phyloP scores from a whole-genome alignment of 2,113 vertebrate genomes.

The Thamnaconus septentrionalis region DNA sequence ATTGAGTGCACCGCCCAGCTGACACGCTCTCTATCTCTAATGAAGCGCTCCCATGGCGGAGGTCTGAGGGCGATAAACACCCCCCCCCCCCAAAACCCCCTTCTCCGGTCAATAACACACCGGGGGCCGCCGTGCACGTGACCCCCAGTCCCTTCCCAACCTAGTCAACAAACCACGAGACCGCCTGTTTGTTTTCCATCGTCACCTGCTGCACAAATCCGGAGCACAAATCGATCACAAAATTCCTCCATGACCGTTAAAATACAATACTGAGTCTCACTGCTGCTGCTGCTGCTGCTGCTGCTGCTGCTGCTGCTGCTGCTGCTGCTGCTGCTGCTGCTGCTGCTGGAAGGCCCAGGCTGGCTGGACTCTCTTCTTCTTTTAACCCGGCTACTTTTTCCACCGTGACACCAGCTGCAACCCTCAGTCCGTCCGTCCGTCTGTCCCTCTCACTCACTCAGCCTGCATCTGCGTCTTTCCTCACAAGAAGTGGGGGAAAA shows the following conservation, averaged over 20 bases:
- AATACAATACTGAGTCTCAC: conserved; percentile 46
- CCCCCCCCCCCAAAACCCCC: conserved; percentile 31
- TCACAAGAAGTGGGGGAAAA: no score
- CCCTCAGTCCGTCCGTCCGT: conserved; percentile 17
- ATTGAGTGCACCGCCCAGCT: conserved; percentile 32
- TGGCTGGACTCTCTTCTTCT: conserved; percentile 22
- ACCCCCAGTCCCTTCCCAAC: no score
- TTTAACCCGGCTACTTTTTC: conserved; percentile 6
- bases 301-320: conserved; percentile 21
- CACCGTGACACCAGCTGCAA: conserved; percentile 13
- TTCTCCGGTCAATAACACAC: conserved; percentile 41
- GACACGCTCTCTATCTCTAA: conserved; percentile 45
- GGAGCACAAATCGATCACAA: no score
- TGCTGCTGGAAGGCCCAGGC: neutral
- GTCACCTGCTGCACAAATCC: no score
- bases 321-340: neutral
- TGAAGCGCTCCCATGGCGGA: conserved; percentile 61
- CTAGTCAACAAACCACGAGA: neutral
- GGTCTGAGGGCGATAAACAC: conserved; percentile 42
- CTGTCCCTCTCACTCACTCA: no score
- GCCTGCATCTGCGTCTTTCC: no score
- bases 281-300: conserved; percentile 20
- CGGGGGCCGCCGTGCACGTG: neutral
- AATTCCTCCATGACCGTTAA: no score
- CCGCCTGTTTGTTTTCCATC: neutral